Percentiles rank a stretch among this genome's conserved stretches.
Evolutionary conservation across 2,888 invertebrate genomes (phyloP).

Genomic region (Allophyes oxyacanthae): DNA sequence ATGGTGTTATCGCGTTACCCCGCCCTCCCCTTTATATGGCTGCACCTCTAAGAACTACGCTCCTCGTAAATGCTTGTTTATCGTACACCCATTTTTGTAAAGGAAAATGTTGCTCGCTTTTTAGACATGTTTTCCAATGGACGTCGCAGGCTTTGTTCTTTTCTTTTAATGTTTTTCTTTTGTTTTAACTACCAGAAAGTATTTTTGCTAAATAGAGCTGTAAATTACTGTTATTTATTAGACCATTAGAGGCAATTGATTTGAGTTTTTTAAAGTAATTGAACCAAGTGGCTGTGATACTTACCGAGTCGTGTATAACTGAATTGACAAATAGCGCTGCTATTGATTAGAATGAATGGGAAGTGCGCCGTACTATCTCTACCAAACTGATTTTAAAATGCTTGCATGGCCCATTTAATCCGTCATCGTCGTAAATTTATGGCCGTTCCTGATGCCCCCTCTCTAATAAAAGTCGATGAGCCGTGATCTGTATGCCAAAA

Average conservation of each 20-base stretch:
- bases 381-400: slow-evolving; percentile 77
- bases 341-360: slow-evolving; percentile 38
- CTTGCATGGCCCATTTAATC: slow-evolving; percentile 79
- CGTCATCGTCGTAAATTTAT: slow-evolving; percentile 84
- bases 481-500: slow-evolving; percentile 85
- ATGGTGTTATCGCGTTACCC: slow-evolving; percentile 68
- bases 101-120: slow-evolving; percentile 52
- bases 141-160: slow-evolving; percentile 41
- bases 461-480: slow-evolving; percentile 85
- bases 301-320: slow-evolving; percentile 1
- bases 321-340: slow-evolving; percentile 36
- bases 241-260: slow-evolving; percentile 39
- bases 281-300: slow-evolving; percentile 26
- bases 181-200: slow-evolving; percentile 30
- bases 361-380: slow-evolving; percentile 37
- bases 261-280: slow-evolving; percentile 26
- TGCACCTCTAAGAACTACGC: slow-evolving; percentile 60
- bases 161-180: slow-evolving; percentile 34
- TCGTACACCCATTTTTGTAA: slow-evolving; percentile 47
- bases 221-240: slow-evolving; percentile 48
- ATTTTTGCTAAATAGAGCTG: slow-evolving; percentile 26
- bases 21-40: slow-evolving; percentile 64
- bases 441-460: slow-evolving; percentile 68
- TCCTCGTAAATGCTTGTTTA: slow-evolving; percentile 54
- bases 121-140: slow-evolving; percentile 45